A percentile compares a stretch with the other conserved stretches of the same genome.
phyloP scores from a whole-genome alignment of 2,888 invertebrate genomes.

The Hydrotaea cyrtoneurina region DNA sequence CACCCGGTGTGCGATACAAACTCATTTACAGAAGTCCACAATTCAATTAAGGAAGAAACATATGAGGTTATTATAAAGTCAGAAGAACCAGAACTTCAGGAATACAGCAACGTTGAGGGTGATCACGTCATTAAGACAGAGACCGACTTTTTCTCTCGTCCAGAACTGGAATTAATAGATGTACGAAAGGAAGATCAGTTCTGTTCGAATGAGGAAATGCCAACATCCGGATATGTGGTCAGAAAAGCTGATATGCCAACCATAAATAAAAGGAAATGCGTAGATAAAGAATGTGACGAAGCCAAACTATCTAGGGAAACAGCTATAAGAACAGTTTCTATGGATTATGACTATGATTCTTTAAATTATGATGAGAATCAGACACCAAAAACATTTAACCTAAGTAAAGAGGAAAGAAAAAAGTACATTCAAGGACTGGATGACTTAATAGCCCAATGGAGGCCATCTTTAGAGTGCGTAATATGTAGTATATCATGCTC shows the following conservation, averaged over 20 bases:
- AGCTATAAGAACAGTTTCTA: no score
- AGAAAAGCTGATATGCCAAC: no score
- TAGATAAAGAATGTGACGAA: no score
- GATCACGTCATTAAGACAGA: background rate
- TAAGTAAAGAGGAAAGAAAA: constrained; percentile 19
- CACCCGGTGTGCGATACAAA: background rate
- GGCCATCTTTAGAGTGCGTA: constrained; percentile 57
- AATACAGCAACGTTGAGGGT: background rate
- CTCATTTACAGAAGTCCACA: background rate
- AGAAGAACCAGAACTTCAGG: background rate
- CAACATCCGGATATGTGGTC: no score
- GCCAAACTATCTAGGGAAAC: no score
- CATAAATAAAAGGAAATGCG: background rate
- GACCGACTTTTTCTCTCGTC: no score
- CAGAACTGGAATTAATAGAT: background rate
- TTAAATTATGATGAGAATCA: background rate
- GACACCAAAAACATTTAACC: background rate
- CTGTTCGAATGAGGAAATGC: background rate
- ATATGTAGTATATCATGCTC: constrained; percentile 50
- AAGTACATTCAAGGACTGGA: constrained; percentile 46
- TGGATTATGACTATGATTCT: constrained; percentile 5
- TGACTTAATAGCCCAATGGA: constrained; percentile 43
- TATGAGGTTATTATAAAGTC: background rate
- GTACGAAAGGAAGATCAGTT: background rate
- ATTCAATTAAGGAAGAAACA: background rate